Base-by-base conservation (phyloP, 2,113 vertebrate genomes). In the Rousettus leschenaultii region DNA sequence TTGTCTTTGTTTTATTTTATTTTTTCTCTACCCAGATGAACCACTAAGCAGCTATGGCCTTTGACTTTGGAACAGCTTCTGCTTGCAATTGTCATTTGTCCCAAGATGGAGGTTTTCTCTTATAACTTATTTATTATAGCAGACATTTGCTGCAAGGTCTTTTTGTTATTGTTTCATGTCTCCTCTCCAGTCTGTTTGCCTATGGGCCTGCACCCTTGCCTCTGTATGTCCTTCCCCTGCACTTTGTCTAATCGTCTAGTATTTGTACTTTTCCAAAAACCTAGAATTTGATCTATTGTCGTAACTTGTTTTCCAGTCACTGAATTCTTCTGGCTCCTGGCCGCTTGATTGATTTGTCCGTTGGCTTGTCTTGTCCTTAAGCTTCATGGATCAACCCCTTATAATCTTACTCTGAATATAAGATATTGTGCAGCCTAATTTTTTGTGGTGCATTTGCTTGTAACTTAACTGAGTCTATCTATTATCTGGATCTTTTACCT, bases 151-250 rank as follows among this genome's bases (percentile, higher is more conserved):
- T 26, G 40, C 2, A n/a, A 51, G 59, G 19, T 43, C 66, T 71
- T 48, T 19, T 28, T 26, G 0, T 80, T 28, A 51, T n/a, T 21
- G 14, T 7, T 53, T 35, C 9, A 0, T 28, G 26, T 1, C 22
- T 84, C n/a, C 16, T 43, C 45, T 75, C 28, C 55, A 68, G 12
- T 21, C 7, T 24, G 16, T 61, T 24, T 70, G 19, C 19, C 38
- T 3, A 0, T n/a, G 26, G 38, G 14, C 33, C 22, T 59, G 35
- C 3, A 43, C 0, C 1, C 8, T 35, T 38, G 0, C 6, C 79
- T 73, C 40, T 30, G 3, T 28, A 2, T n/a, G 9, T 43, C 30
- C 61, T 71, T 30, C 12, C 26, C 84, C 4, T 0, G n/a, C 0
- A 40, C 33, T n/a, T 55, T 83, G 45, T 33, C 14, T 59, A 26